Percentiles rank a stretch among this genome's conserved stretches.
These are phyloP conservation scores for Anniella stebbinsi DNA, from an alignment of 2,797 vertebrate genomes.

Conservation along the genomic window DNA sequence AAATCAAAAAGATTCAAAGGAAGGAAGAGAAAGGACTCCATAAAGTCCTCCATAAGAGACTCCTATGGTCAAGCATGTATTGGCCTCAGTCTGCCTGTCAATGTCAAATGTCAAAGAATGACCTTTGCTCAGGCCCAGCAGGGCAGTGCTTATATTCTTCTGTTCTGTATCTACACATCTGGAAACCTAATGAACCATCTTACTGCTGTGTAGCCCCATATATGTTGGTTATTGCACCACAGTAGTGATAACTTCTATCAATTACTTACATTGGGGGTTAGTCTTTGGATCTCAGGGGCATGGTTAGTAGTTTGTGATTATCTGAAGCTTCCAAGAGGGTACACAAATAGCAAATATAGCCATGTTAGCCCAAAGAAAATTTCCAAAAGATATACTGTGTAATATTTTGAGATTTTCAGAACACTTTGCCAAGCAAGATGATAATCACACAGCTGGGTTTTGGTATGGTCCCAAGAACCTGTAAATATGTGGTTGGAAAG, in stretches of 20 bases:
- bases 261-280: not conserved
- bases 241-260: not conserved
- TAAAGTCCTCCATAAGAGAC: not conserved
- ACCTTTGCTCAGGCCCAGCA: not conserved
- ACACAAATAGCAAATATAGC: not conserved
- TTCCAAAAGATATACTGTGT: too few species aligned
- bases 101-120: not conserved
- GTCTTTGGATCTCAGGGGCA: not conserved
- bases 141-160: not conserved
- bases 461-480: not conserved
- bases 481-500: not conserved
- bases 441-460: not conserved
- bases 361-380: too few species aligned
- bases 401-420: too few species aligned
- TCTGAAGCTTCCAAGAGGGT: not conserved
- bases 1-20: not conserved
- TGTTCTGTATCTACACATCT: not conserved
- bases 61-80: not conserved
- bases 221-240: not conserved
- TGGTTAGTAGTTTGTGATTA: not conserved
- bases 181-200: not conserved
- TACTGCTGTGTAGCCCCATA: not conserved
- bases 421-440: too few species aligned
- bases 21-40: fast-evolving
- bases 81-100: not conserved